phyloP scores from a whole-genome alignment of 1,140 invertebrate species.

The Holcopasites calliopsidis region DNA sequence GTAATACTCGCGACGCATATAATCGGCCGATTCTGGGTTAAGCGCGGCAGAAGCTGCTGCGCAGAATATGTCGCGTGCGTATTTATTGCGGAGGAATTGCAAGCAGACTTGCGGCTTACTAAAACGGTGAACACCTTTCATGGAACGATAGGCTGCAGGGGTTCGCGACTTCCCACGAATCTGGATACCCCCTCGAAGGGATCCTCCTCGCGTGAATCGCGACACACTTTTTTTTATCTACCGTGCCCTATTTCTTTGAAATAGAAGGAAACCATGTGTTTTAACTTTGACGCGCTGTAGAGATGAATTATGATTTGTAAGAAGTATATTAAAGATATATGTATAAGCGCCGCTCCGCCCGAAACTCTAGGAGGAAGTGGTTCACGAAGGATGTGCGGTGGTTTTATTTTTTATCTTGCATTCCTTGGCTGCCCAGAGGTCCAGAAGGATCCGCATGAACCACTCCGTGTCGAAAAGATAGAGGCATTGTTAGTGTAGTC shows the following conservation, averaged over 20 bases:
- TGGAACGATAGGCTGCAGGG: neutral
- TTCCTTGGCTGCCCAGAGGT: conserved; percentile 47
- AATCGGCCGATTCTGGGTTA: conserved; percentile 62
- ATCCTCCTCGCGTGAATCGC: too few relatives aligned
- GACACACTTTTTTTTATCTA: too few relatives aligned
- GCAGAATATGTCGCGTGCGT: conserved; percentile 50
- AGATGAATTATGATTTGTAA: too few relatives aligned
- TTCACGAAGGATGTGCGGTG: conserved; percentile 52
- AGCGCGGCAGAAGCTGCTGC: conserved; percentile 43
- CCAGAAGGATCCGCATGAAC: conserved; percentile 62
- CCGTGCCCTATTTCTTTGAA: too few relatives aligned
- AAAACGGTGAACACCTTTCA: conserved; percentile 27
- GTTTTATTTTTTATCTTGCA: conserved; percentile 52
- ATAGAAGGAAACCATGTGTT: too few relatives aligned
- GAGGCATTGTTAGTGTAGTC: too few relatives aligned
- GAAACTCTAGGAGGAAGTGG: conserved; percentile 66
- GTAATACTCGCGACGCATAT: conserved; percentile 48
- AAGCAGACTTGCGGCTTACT: neutral
- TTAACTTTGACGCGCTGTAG: too few relatives aligned
- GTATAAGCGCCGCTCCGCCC: neutral
- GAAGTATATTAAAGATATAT: too few relatives aligned
- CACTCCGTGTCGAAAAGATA: conserved; percentile 55
- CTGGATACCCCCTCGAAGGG: neutral
- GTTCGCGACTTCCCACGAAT: neutral
- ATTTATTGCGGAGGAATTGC: conserved; percentile 44